Conservation (phyloP, 1,140 invertebrate genomes). For the Papilio helenus region DNA sequence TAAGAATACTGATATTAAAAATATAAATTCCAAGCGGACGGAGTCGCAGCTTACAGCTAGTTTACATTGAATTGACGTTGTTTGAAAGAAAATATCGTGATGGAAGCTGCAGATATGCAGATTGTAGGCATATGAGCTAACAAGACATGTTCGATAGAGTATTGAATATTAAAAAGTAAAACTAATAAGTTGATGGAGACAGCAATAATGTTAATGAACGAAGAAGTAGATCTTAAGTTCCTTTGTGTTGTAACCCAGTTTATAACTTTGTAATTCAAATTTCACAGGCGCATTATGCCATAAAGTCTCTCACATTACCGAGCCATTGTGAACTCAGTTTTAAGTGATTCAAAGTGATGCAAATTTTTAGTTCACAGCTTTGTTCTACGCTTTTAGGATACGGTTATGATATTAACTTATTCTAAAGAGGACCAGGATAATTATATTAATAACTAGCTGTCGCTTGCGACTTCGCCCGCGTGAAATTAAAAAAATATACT, state of each 20-base stretch:
- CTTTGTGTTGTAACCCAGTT: conserved; percentile 26
- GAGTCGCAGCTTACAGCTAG: too few species aligned
- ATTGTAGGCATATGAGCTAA: too few species aligned
- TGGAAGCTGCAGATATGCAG: too few species aligned
- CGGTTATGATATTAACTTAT: conserved; percentile 1
- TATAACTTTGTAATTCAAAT: conserved; percentile 25
- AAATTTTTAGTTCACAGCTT: conserved; percentile 25
- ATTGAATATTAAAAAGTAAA: background rate
- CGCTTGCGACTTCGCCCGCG: too few species aligned
- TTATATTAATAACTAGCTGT: too few species aligned
- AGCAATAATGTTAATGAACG: conserved; percentile 6
- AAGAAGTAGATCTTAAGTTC: conserved; percentile 14
- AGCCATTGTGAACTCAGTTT: conserved; percentile 4
- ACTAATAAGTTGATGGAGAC: background rate
- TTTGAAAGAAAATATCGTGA: too few species aligned
- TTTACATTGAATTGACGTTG: too few species aligned
- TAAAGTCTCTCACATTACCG: conserved; percentile 19
- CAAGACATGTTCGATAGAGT: background rate
- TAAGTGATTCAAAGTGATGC: conserved; percentile 23
- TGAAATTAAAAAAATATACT: too few species aligned
- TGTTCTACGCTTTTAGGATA: conserved; percentile 1
- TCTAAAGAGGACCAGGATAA: background rate
- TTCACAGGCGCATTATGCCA: conserved; percentile 14
- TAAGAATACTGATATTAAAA: too few species aligned
- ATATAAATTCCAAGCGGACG: too few species aligned